Evolutionary conservation across 2,797 vertebrate genomes (phyloP).

Genomic region (Loris lydekkerianus): DNA sequence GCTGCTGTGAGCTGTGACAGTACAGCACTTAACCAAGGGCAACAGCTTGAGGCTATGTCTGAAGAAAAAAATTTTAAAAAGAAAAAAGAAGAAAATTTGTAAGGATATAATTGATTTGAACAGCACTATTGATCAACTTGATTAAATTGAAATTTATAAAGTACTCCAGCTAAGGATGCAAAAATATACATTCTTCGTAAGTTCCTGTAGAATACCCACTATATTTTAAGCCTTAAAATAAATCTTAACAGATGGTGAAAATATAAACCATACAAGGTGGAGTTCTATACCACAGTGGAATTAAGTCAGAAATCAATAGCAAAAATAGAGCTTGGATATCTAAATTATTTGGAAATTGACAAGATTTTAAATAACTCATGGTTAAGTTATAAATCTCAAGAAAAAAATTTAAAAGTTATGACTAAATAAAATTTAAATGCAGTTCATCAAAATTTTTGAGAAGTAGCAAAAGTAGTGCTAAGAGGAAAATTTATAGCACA

Average conservation of each 20-base stretch:
- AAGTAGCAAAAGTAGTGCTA: not conserved
- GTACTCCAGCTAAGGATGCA: too few species aligned
- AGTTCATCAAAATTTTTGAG: not conserved
- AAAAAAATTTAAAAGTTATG: not conserved
- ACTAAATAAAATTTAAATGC: not conserved
- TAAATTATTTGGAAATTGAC: not conserved
- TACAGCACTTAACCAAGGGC: too few species aligned
- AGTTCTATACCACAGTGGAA: not conserved
- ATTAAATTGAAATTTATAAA: too few species aligned
- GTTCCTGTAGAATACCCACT: too few species aligned
- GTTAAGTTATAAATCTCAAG: not conserved
- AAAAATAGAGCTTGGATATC: not conserved
- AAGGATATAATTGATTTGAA: not conserved
- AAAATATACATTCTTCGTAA: too few species aligned
- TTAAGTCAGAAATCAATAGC: not conserved
- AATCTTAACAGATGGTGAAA: not conserved
- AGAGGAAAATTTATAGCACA: not conserved
- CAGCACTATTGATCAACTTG: too few species aligned
- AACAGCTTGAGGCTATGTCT: too few species aligned
- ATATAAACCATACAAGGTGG: not conserved
- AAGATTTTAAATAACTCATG: not conserved
- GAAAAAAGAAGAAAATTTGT: too few species aligned
- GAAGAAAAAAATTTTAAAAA: too few species aligned
- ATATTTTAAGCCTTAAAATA: not conserved
- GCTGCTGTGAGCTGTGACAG: too few species aligned